Conservation (phyloP, 1,140 invertebrate species). For the Bradysia coprophila region DNA sequence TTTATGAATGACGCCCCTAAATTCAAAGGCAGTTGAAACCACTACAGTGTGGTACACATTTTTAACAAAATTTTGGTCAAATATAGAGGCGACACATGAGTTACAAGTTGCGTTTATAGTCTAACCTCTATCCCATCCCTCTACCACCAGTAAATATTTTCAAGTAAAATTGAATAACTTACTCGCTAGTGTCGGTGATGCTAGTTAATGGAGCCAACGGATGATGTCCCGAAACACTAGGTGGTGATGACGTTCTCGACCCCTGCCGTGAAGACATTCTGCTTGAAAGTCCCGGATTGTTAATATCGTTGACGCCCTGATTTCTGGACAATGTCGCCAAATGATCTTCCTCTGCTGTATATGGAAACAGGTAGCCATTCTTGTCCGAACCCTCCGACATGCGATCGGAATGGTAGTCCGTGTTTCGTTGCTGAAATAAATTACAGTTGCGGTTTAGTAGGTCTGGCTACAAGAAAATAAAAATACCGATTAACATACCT, state of each 20-base stretch:
- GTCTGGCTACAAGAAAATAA: too few species aligned
- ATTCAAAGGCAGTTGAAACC: too few species aligned
- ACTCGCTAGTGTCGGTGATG: conserved; percentile 38
- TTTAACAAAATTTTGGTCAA: too few species aligned
- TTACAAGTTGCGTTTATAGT: too few species aligned
- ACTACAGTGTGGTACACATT: too few species aligned
- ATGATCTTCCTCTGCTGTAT: conserved; percentile 39
- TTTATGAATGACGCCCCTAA: too few species aligned
- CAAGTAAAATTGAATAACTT: conserved; percentile 14
- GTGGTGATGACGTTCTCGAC: conserved; percentile 16
- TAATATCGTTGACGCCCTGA: conserved; percentile 29
- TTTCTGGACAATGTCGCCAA: conserved; percentile 29
- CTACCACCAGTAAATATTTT: too few species aligned
- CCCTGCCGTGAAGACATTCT: conserved; percentile 23
- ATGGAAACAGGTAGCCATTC: conserved; percentile 61
- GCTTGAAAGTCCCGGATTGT: conserved; percentile 26
- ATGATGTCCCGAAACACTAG: conserved; percentile 24
- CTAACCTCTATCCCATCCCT: too few species aligned
- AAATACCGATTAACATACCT: conserved; percentile 38
- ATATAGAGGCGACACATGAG: too few species aligned
- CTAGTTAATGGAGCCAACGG: conserved; percentile 33
- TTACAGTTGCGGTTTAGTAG: conserved; percentile 11
- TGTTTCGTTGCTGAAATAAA: conserved; percentile 26
- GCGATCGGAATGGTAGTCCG: conserved; percentile 32
- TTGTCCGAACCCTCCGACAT: conserved; percentile 53